Evolutionary conservation across 35 echinoderm and acorn worm genomes (phyloP), one percentile per base, ranked within the genome.

Genomic region (Eucidaris tribuloides): DNA sequence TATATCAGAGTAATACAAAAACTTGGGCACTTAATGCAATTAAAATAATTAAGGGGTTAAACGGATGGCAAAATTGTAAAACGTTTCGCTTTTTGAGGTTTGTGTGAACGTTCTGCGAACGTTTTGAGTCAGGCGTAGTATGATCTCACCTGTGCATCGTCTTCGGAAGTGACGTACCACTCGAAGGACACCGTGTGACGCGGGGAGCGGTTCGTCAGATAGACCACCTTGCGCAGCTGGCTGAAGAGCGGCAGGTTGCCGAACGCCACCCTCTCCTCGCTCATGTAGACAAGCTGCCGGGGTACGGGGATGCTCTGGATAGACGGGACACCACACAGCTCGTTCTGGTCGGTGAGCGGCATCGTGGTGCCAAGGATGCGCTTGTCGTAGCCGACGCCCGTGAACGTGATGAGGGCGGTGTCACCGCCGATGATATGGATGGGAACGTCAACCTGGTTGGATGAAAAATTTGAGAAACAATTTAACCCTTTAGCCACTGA

Each of bases 361-460:
- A 93, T 89, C 2, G 96, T 87, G 38, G 82, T 55, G 30, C 96
- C 96, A 64, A 99, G 81, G 31, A 71, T 80, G 5, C 96, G 82
- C 48, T 88, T 89, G 84, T 99, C 96, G 40, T 99, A 99, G 22
- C 96, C 96, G n/a, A 99, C 84, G 23, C 96, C 96, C 28, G 96
- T 89, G 72, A 99, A 99, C 3, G 90, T 90, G 58, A 99, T 99
- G 0, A 99, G 87, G 57, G 96, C 96, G 14, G 96, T 99, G 48
- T 99, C 96, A 20, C 96, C 96, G 45, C 90, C 90, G 30, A 93
- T 87, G 42, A 99, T 99, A 84, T 99, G 96, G 49, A 99, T 90
- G 3, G 96, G 96, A 7, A 99, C 91, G 48, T 92, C 83, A 45
- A 93, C 96, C 96, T 99, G 45, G 20, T 13, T 49, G 33, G 28